Evolutionary conservation across 2,888 invertebrate genomes (phyloP).

Genomic region (Conistra vaccinii): DNA sequence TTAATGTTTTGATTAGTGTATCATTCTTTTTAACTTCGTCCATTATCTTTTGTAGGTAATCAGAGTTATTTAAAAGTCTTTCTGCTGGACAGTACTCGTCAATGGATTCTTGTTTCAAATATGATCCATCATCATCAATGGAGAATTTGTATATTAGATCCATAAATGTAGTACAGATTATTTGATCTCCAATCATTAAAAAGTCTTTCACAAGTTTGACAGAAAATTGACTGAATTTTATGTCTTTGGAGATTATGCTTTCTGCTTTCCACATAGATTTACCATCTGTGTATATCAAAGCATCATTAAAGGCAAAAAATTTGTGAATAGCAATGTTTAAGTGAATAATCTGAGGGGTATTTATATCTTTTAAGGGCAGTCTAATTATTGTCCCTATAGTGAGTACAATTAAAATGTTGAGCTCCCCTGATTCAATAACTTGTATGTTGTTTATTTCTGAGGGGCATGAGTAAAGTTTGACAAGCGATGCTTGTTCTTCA

Average conservation of each 20-base stretch:
- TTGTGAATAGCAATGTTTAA: conserved; percentile 81
- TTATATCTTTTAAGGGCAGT: conserved; percentile 68
- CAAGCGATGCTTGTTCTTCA: conserved; percentile 65
- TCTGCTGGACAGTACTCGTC: conserved; percentile 76
- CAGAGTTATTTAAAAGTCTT: conserved; percentile 75
- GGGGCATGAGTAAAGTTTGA: conserved; percentile 78
- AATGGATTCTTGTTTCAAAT: conserved; percentile 62
- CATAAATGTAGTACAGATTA: conserved; percentile 82
- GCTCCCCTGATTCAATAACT: conserved; percentile 63
- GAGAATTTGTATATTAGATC: conserved; percentile 79
- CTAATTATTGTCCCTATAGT: conserved; percentile 79
- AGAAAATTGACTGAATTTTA: conserved; percentile 75
- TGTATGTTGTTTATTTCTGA: conserved; percentile 78
- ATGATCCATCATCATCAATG: conserved; percentile 72
- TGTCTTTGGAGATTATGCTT: conserved; percentile 70
- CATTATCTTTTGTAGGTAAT: conserved; percentile 77
- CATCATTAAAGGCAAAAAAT: conserved; percentile 69
- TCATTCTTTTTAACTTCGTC: conserved; percentile 77
- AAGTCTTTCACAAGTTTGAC: conserved; percentile 81
- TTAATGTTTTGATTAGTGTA: conserved; percentile 71
- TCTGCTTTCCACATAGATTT: conserved; percentile 81
- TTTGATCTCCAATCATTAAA: conserved; percentile 70
- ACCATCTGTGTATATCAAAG: conserved; percentile 82
- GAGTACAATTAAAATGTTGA: conserved; percentile 76
- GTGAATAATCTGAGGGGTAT: conserved; percentile 72